These are phyloP conservation scores for Semotilus atromaculatus DNA, from an alignment of 2,797 vertebrate genomes.

Conservation along the genomic window DNA sequence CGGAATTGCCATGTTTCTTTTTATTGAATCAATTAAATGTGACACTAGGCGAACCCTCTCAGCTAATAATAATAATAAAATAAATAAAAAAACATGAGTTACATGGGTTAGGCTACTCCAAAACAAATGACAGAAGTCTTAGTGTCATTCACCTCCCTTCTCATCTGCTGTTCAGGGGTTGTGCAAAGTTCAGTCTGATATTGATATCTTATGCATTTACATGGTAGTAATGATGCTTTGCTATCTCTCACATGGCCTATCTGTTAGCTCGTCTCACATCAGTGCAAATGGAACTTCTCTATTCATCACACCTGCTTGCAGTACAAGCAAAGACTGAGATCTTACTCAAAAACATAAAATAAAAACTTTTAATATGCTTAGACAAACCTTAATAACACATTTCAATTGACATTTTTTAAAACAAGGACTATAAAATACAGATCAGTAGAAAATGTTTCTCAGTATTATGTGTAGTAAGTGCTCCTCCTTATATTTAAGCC, in stretches of 20 bases:
- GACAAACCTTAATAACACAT: constrained; percentile 44
- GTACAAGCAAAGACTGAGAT: constrained; percentile 6
- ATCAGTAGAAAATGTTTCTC: constrained; percentile 66
- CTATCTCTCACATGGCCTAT: constrained; percentile 1
- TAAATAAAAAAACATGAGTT: background rate
- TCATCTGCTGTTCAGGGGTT: constrained; percentile 40
- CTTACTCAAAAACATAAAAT: constrained; percentile 43
- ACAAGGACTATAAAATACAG: constrained; percentile 53
- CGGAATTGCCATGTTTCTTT: background rate
- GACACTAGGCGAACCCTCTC: background rate
- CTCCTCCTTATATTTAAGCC: constrained; percentile 60
- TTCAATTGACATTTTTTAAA: constrained; percentile 26
- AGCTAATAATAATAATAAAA: background rate
- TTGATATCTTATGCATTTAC: constrained; percentile 61
- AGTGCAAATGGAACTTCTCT: background rate
- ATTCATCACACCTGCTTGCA: constrained; percentile 6
- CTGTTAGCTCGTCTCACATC: background rate
- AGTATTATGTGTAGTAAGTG: constrained; percentile 67
- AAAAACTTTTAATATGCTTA: constrained; percentile 51
- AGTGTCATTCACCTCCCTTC: constrained; percentile 19
- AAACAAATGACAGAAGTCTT: background rate
- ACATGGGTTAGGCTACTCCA: background rate
- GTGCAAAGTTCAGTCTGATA: constrained; percentile 63
- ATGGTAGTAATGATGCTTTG: constrained; percentile 5
- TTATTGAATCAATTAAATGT: background rate